These are phyloP conservation scores for Bathynomus jamesi DNA, from an alignment of 1,140 invertebrate genomes.

Conservation along the genomic window DNA sequence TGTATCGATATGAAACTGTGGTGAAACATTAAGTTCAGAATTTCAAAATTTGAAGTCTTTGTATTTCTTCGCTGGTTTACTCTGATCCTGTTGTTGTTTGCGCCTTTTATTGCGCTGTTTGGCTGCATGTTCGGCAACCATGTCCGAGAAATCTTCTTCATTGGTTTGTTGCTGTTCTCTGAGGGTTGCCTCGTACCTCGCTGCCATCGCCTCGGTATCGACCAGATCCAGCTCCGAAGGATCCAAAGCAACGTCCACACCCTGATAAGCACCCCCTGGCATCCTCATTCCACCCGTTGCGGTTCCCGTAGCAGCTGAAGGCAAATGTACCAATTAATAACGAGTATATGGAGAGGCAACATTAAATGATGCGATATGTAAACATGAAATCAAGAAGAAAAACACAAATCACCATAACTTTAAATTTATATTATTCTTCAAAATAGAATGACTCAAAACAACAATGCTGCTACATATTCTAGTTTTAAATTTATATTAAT, in stretches of 20 bases:
- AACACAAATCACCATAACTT: no score
- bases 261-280: constrained; percentile 40
- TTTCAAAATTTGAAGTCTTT: constrained; percentile 95
- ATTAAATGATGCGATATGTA: no score
- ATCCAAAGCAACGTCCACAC: constrained; percentile 88
- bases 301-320: constrained; percentile 7
- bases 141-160: constrained; percentile 94
- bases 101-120: constrained; percentile 89
- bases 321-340: background rate
- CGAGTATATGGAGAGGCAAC: no score
- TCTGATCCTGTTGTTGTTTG: constrained; percentile 72
- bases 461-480: no score
- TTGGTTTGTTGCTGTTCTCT: constrained; percentile 75
- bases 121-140: constrained; percentile 95
- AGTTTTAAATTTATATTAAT: no score
- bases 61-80: constrained; percentile 88
- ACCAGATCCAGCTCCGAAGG: constrained; percentile 89
- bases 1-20: no score
- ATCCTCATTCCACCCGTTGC: constrained; percentile 39
- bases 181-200: constrained; percentile 92
- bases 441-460: no score
- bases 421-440: no score
- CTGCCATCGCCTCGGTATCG: constrained; percentile 91
- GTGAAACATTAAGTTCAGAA: no score
- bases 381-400: no score